Percentiles rank a stretch among this genome's conserved stretches.
Conservation (phyloP, 2,113 vertebrate species). For the Oophaga pumilio region DNA sequence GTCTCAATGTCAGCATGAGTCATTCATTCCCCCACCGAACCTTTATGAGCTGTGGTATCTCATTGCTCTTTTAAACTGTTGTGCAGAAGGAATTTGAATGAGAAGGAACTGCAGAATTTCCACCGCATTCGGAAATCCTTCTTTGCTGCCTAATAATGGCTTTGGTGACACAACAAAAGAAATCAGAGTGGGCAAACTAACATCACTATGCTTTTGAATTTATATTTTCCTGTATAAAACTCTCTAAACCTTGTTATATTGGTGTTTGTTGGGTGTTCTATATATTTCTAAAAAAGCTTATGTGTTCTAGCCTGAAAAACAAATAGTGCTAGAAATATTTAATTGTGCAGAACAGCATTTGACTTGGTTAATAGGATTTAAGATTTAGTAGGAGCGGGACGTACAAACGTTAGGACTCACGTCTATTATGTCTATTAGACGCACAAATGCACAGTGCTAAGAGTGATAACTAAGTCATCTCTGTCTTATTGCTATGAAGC, state of each 20-base stretch:
- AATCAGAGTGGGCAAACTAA: conserved; percentile 3
- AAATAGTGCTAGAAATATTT: neutral
- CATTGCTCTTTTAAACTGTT: conserved; percentile 39
- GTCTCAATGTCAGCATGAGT: neutral
- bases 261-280: conserved; percentile 3
- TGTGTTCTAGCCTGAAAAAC: neutral
- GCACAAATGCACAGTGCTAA: neutral
- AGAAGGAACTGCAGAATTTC: conserved; percentile 38
- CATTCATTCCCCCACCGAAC: conserved; percentile 52
- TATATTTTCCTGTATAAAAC: neutral
- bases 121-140: conserved; percentile 31
- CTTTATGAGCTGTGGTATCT: neutral
- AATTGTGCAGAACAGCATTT: neutral
- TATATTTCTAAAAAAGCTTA: conserved; percentile 17
- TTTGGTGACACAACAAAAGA: neutral
- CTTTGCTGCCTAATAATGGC: conserved; percentile 41
- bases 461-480: neutral
- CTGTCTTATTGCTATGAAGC: too few species aligned
- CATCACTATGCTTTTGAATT: neutral
- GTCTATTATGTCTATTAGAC: neutral
- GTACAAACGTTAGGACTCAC: too few species aligned
- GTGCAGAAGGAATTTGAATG: conserved; percentile 52
- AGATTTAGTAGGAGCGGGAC: too few species aligned
- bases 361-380: neutral
- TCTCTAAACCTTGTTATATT: neutral